Evolutionary conservation across 2,797 vertebrate species (phyloP), one percentile per base, ranked within the genome.

Genomic region (Rhynchonycteris naso): DNA sequence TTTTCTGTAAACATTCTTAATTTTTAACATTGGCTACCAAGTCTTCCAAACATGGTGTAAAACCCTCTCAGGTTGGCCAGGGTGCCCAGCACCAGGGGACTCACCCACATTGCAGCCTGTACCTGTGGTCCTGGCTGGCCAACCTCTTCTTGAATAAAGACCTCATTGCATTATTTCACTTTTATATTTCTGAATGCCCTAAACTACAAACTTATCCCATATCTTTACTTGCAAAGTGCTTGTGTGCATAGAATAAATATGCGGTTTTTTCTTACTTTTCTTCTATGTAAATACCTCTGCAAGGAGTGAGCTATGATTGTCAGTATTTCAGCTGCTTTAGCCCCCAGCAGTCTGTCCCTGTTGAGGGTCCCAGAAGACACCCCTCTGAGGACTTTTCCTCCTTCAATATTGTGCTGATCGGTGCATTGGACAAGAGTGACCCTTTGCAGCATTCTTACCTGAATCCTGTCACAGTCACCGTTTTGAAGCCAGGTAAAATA

Each of bases 401-500:
- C 26, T 92, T 71, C n/a, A 30, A 75, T 61, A 28, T 71, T 16
- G 4, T 56, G 13, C 14, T 93, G 69, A 7, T 58, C 22, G 61
- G 35, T 43, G 38, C 18, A 69, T 38, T 47, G 76, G 28, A 78
- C 7, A 92, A 38, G 92, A 96, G 93, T 24, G 24, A 80, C 8
- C 56, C 79, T 1, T 26, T 92, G 78, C 2, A 2, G 11, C 94
- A 90, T 96, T 78, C 98, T 98, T 97, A 99, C 99, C 97, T 98
- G 96, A 98, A 97, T 56, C 93, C 91, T 4, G 33, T 98, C 82
- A 98, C 97, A 26, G 89, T 95, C 96, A 97, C 97, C 0, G 83
- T 95, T 90, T 80, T 95, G 93, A 98, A 98, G 89, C 98, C 98
- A 72, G 98, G 97, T 90, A 98, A 97, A 94, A 94, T 97, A 63